Evolutionary conservation across 2,113 vertebrate species (phyloP).

Genomic region (Nicator chloris): DNA sequence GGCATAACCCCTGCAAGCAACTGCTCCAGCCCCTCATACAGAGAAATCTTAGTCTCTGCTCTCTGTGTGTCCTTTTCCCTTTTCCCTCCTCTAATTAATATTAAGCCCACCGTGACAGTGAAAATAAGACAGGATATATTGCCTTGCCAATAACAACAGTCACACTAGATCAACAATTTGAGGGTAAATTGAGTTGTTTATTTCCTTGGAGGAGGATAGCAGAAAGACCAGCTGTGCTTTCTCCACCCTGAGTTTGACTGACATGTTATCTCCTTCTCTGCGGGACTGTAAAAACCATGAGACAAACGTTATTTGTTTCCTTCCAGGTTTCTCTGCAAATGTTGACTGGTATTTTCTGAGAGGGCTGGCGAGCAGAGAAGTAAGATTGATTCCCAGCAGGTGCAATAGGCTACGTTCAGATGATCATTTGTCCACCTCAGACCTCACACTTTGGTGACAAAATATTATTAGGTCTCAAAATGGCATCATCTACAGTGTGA

Average conservation of each 20-base stretch:
- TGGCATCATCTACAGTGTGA: neutral
- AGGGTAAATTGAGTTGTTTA: neutral
- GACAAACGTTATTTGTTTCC: neutral
- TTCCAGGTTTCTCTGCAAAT: neutral
- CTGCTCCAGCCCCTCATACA: neutral
- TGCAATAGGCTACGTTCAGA: neutral
- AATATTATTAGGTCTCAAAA: neutral
- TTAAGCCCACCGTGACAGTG: neutral
- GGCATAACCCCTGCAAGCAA: accelerated
- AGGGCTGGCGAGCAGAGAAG: neutral
- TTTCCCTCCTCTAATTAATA: neutral
- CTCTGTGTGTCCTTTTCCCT: neutral
- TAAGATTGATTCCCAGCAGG: neutral
- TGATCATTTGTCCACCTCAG: neutral
- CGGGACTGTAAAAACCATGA: neutral
- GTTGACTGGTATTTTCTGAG: neutral
- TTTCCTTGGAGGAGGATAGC: neutral
- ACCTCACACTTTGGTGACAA: neutral
- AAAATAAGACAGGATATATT: neutral
- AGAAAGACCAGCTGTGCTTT: neutral
- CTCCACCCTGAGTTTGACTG: neutral
- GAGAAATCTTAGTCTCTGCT: neutral
- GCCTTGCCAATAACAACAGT: neutral
- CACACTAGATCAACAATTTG: neutral
- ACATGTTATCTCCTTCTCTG: neutral